Base-by-base conservation (phyloP, 2,113 vertebrate species). In the Octodon degus region DNA sequence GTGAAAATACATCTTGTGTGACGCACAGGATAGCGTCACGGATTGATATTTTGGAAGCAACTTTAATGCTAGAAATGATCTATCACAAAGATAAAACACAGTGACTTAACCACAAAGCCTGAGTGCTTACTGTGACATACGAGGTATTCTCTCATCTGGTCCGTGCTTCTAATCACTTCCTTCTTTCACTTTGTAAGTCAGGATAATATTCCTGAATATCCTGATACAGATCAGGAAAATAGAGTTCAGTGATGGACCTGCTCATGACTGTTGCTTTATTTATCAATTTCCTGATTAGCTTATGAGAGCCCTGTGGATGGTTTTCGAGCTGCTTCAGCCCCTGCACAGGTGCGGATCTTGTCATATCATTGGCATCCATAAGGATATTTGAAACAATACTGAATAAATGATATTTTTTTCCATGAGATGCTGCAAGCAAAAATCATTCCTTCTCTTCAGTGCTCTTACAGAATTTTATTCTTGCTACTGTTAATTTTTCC, bases 361-460 rank as follows among this genome's bases (percentile, higher is more conserved):
- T 19, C 25, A 37, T 40, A 13, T 40, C 22, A 47, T 19, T 70
- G 63, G 40, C n/a, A 40, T 90, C 24, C 20, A 40, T 84, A 80
- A 93, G 79, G 11, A 87, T 47, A 47, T 65, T 68, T 82, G 74
- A 91, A 72, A 89, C 58, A 91, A 32, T 68, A 34, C 43, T 77
- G 81, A 80, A 11, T 83, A 83, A 93, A 58, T 86, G 55, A 17
- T 87, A 74, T 89, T 80, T 62, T 62, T 94, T 32, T 89, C 63
- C 7, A 24, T 3, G 40, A 96, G 53, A 68, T 7, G 1, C 87
- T 43, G 22, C 27, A 55, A 95, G 58, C 34, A 37, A 77, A 90
- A 55, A 37, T 34, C 25, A 68, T 14, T 25, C 1, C 17, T 89
- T 80, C 43, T 40, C n/a, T 53, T 58, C 19, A 74, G 10, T 74